phyloP scores from a whole-genome alignment of 2,797 vertebrate genomes.

The Scyliorhinus canicula region DNA sequence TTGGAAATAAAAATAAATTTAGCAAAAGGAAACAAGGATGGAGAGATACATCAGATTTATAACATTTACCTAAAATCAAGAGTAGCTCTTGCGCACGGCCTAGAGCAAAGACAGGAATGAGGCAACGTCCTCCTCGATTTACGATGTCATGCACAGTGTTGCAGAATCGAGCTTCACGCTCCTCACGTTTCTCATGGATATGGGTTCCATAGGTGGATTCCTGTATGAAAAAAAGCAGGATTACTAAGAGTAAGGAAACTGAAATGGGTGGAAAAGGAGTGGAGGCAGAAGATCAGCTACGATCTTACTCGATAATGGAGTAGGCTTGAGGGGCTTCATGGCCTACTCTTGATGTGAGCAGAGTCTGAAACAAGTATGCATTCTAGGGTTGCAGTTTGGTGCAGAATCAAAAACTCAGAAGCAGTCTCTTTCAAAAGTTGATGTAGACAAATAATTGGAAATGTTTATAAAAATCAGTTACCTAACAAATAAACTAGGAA shows the following conservation, averaged over 20 bases:
- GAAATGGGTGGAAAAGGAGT: background rate
- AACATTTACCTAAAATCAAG: constrained; percentile 76
- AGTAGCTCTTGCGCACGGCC: constrained; percentile 89
- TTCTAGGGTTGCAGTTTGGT: background rate
- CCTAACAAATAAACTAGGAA: too few relatives aligned
- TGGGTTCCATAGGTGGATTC: constrained; percentile 92
- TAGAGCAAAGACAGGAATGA: constrained; percentile 75
- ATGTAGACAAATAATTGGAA: background rate
- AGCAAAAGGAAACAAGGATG: background rate
- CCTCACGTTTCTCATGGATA: constrained; percentile 89
- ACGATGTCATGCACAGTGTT: constrained; percentile 94
- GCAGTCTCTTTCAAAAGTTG: background rate
- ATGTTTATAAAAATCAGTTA: background rate
- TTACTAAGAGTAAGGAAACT: background rate
- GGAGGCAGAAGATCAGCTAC: too few relatives aligned
- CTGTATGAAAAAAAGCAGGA: constrained; percentile 47
- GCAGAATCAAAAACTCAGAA: background rate
- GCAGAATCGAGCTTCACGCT: constrained; percentile 86
- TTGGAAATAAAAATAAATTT: too few relatives aligned
- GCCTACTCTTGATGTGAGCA: too few relatives aligned
- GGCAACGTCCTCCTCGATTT: constrained; percentile 82
- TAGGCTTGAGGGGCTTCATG: too few relatives aligned
- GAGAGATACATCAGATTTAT: background rate
- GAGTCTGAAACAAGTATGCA: too few relatives aligned
- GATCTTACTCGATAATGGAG: too few relatives aligned